Conservation (phyloP, 2,888 invertebrate species). For the Choristoneura rosaceana region DNA sequence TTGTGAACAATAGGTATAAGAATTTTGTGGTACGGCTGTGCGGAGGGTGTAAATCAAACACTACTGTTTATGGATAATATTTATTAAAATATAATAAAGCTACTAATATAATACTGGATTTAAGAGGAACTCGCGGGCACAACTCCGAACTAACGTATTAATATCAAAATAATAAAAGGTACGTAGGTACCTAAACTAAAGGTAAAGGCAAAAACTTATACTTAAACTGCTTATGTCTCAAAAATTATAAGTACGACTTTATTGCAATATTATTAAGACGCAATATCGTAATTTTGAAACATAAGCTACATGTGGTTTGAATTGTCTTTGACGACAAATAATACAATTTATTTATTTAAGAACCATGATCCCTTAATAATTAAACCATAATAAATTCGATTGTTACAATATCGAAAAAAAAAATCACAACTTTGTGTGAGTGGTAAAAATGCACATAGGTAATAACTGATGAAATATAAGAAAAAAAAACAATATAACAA, state of each 20-base stretch:
- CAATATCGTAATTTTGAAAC: neutral
- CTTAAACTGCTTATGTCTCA: neutral
- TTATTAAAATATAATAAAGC: conserved; percentile 42
- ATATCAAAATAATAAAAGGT: conserved; percentile 33
- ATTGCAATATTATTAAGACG: neutral
- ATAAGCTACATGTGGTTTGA: neutral
- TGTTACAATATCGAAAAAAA: neutral
- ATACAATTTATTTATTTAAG: conserved; percentile 15
- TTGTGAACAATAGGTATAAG: neutral
- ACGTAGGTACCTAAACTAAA: conserved; percentile 7
- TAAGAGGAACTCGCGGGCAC: conserved; percentile 50
- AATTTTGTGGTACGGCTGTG: neutral
- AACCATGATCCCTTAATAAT: neutral
- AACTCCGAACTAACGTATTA: conserved; percentile 25
- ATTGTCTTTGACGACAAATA: conserved; percentile 1
- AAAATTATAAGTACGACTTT: neutral
- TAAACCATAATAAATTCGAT: conserved; percentile 2
- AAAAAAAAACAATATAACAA: neutral
- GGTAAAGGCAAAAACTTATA: neutral
- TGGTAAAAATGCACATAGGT: neutral
- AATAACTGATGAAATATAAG: neutral
- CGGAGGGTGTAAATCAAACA: conserved; percentile 39
- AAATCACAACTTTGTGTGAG: no score
- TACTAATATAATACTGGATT: conserved; percentile 51
- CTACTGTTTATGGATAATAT: conserved; percentile 30